Conservation (phyloP, 2,797 vertebrate species). For the Acrossocheilus wenchowensis region DNA sequence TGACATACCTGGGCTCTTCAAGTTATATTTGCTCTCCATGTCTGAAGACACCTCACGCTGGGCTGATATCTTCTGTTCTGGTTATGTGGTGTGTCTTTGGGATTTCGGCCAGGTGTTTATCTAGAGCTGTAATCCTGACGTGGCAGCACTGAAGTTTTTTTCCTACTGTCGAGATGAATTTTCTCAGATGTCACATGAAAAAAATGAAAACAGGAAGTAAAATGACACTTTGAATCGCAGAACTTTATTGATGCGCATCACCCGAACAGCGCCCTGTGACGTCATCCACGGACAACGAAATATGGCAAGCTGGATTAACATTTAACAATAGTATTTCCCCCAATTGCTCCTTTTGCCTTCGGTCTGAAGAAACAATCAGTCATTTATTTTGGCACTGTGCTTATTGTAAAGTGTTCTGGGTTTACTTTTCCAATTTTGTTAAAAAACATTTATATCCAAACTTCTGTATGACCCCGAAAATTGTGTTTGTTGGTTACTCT, state of each 20-base stretch:
- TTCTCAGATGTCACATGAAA: slow-evolving; percentile 24
- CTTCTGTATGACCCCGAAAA: no score
- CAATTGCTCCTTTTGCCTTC: no score
- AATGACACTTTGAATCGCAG: neutral
- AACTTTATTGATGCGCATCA: slow-evolving; percentile 29
- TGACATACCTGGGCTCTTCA: slow-evolving; percentile 80
- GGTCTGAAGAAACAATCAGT: no score
- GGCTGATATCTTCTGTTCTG: neutral
- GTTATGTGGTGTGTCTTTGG: neutral
- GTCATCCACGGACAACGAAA: neutral
- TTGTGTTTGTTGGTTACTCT: no score
- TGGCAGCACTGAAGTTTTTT: slow-evolving; percentile 10
- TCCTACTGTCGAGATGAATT: neutral
- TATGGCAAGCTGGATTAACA: neutral
- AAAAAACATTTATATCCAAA: no score
- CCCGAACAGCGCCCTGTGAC: neutral
- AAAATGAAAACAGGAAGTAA: slow-evolving; percentile 50
- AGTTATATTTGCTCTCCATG: slow-evolving; percentile 83
- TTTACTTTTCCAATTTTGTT: no score
- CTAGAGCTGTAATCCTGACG: slow-evolving; percentile 33
- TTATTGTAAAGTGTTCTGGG: no score
- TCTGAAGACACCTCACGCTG: neutral
- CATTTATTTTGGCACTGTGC: no score
- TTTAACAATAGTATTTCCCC: no score
- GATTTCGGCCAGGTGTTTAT: slow-evolving; percentile 36